Evolutionary conservation across 2,113 vertebrate species (phyloP).

Genomic region (Campylorhamphus procurvoides): DNA sequence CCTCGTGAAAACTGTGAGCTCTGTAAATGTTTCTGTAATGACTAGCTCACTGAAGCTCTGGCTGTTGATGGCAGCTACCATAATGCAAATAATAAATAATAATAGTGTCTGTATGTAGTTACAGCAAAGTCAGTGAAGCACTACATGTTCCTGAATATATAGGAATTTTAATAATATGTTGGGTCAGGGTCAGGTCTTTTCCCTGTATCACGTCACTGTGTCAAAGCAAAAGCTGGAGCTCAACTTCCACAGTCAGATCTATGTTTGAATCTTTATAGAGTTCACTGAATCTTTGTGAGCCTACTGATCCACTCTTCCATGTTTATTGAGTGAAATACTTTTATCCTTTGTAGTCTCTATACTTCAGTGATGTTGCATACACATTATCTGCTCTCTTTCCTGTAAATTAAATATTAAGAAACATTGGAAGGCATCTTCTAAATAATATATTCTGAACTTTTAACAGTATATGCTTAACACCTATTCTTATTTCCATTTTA

Average conservation of each 20-base stretch:
- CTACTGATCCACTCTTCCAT: not conserved
- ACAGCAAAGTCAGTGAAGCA: not conserved
- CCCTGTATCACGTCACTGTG: not conserved
- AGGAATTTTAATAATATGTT: not conserved
- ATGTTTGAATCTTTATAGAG: not conserved
- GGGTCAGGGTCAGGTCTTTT: not conserved
- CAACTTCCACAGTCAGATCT: not conserved
- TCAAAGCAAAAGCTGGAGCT: not conserved
- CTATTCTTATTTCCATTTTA: not conserved
- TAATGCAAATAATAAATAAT: slow-evolving; percentile 45
- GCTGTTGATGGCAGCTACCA: not conserved
- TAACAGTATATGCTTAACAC: not conserved
- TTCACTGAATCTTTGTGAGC: not conserved
- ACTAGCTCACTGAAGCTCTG: not conserved
- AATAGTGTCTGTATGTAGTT: not conserved
- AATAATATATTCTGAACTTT: not conserved
- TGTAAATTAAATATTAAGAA: not conserved
- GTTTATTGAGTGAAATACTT: not conserved
- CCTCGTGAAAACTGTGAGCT: not conserved
- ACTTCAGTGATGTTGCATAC: not conserved
- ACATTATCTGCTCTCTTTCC: not conserved
- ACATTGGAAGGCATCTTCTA: not conserved
- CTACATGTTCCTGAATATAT: not conserved
- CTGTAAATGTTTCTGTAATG: slow-evolving; percentile 32
- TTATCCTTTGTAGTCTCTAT: not conserved